These are phyloP conservation scores for Pelobates fuscus DNA, from an alignment of 2,113 vertebrate species.

Conservation along the genomic window DNA sequence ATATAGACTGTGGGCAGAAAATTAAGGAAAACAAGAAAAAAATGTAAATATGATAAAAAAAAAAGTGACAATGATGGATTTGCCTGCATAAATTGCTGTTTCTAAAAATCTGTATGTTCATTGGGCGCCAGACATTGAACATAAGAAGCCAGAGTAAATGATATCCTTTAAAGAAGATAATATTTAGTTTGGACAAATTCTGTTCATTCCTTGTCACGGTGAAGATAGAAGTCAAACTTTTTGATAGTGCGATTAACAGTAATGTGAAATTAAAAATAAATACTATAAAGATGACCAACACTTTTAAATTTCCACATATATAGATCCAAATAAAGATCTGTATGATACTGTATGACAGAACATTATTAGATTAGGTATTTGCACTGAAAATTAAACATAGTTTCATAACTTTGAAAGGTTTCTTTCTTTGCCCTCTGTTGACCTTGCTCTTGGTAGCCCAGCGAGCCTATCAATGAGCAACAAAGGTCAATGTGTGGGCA, in stretches of 20 bases:
- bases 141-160: slow-evolving; percentile 31
- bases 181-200: slow-evolving; percentile 38
- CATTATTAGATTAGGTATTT: too few relatives aligned
- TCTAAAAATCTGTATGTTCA: slow-evolving; percentile 16
- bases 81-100: slow-evolving; percentile 22
- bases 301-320: too few relatives aligned
- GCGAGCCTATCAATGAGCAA: too few relatives aligned
- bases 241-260: not conserved
- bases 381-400: too few relatives aligned
- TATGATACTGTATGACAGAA: too few relatives aligned
- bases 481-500: too few relatives aligned
- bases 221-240: too few relatives aligned
- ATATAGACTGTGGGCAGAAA: slow-evolving; percentile 10
- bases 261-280: not conserved
- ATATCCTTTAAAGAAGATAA: slow-evolving; percentile 42
- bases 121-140: slow-evolving; percentile 6
- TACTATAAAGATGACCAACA: too few relatives aligned
- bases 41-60: slow-evolving; percentile 10
- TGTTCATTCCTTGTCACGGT: slow-evolving; percentile 4
- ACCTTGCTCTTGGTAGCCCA: too few relatives aligned
- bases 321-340: too few relatives aligned
- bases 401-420: too few relatives aligned
- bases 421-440: too few relatives aligned
- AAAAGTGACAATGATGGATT: slow-evolving; percentile 39
- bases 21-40: not conserved